Evolutionary conservation across 2,113 vertebrate species (phyloP), one percentile per base, ranked within the genome.

Genomic region (Gymnogyps californianus): DNA sequence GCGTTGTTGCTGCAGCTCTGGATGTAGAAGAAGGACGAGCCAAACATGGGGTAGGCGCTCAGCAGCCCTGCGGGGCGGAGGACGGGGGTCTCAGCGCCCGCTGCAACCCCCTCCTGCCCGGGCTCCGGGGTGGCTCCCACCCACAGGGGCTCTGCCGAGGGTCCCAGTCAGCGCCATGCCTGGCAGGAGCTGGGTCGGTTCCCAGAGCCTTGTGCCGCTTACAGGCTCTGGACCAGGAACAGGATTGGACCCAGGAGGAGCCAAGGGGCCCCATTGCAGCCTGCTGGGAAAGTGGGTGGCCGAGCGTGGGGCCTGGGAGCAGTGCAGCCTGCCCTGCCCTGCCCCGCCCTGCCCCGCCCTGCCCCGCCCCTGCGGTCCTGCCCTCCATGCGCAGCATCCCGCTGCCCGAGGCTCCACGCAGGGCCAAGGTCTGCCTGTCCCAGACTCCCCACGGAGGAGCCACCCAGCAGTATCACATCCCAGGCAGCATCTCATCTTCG

Each of bases 1-100:
- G 98, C 84, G 2, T 96, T 89, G 42, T 98, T 99, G 96, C 99
- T 99, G 82, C 99, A 99, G 97, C 99, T 99, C 97, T 99, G 99
- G 96, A 99, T 98, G 98, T 99, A 99, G 98, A 99, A 99, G 98
- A 99, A 99, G 65, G 99, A 99, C 2, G 99, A 99, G 65, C 99
- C 99, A 0, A 99, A 99, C 99, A 99, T 99, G 67, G 99, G 98
- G 81, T 98, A 99, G 87, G 99, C 99, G 3, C 99, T 99, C 93
- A 99, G 98, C 89, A 99, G 98, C 72, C 99, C 99, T 99, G 94
- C 0, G 1, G n/a, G 44, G 44, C 0, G 3, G 25, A 55, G 34
- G 18, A 65, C 0, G 0, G 32, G 69, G 79, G 98, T 97, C 99
- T 99, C 95, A 99, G 98, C 62, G 99, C 62, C 98, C 98, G 3